A percentile compares a stretch with the other conserved stretches of the same genome.
These are phyloP conservation scores for Xanthia togata DNA, from an alignment of 2,888 invertebrate genomes.

Conservation along the genomic window DNA sequence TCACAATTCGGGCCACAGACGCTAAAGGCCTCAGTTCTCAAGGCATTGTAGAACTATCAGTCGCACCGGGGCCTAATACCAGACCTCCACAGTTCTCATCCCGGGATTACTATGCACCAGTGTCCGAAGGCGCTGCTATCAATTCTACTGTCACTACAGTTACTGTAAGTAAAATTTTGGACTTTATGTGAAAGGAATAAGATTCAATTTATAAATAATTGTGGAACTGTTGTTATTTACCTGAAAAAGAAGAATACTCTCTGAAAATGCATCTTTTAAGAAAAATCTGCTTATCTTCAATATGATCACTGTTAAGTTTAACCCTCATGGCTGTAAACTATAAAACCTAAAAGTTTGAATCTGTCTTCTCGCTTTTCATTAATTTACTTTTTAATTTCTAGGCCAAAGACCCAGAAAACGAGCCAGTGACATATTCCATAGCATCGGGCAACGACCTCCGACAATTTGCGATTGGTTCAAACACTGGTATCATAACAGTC, in stretches of 20 bases:
- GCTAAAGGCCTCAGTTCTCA: constrained; percentile 95
- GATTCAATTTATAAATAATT: not conserved
- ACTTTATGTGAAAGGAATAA: not conserved
- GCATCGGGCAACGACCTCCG: constrained; percentile 97
- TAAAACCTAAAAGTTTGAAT: not conserved
- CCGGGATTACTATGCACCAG: constrained; percentile 95
- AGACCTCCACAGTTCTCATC: constrained; percentile 95
- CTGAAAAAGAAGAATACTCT: not conserved
- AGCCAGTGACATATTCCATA: constrained; percentile 95
- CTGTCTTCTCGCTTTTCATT: not conserved
- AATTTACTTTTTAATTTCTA: constrained; percentile 75
- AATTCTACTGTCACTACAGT: constrained; percentile 96
- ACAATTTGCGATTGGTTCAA: constrained; percentile 96
- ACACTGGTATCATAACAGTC: constrained; percentile 96
- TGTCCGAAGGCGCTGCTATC: constrained; percentile 97
- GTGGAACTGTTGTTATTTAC: not conserved
- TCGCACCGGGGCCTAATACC: constrained; percentile 96
- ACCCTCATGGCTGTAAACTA: no score
- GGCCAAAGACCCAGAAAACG: constrained; percentile 97
- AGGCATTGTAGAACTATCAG: constrained; percentile 95
- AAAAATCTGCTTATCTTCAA: not conserved
- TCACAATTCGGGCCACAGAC: constrained; percentile 96
- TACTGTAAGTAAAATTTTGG: constrained; percentile 86
- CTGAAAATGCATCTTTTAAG: not conserved
- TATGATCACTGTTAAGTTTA: not conserved